Conservation (phyloP, 2,888 invertebrate genomes). For the Pegoplata infirma region DNA sequence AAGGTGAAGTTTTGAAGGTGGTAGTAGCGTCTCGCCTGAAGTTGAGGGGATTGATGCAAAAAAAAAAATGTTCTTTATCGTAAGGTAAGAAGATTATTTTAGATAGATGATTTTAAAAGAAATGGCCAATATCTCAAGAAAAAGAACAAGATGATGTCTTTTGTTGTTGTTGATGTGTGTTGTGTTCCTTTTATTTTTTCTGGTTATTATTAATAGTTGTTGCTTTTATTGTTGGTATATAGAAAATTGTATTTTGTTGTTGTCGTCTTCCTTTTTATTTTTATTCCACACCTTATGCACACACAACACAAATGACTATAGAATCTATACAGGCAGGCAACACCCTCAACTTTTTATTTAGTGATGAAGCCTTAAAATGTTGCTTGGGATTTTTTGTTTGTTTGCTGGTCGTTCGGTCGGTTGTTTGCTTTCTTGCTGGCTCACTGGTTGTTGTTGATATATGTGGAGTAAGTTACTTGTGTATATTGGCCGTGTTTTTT, state of each 20-base stretch:
- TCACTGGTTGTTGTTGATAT: background rate
- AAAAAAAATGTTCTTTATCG: background rate
- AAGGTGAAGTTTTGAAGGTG: background rate
- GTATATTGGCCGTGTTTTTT: background rate
- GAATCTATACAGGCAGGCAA: conserved; percentile 36
- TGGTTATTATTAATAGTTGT: background rate
- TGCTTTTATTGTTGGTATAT: background rate
- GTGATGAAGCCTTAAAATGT: conserved; percentile 50
- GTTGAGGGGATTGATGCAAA: conserved; percentile 20
- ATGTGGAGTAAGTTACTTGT: background rate
- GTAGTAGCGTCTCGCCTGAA: too few relatives aligned
- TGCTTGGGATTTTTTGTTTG: conserved; percentile 23
- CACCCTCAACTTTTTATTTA: conserved; percentile 51
- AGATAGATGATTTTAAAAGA: background rate
- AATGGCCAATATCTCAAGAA: conserved; percentile 6
- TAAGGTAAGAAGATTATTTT: background rate
- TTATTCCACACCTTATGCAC: conserved; percentile 11
- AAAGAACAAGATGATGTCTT: too few relatives aligned
- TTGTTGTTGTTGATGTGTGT: too few relatives aligned
- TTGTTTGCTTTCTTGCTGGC: conserved; percentile 3
- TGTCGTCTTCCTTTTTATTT: too few relatives aligned
- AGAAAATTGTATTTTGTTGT: background rate
- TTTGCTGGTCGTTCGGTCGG: conserved; percentile 13
- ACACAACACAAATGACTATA: background rate
- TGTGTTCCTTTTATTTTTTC: background rate